Evolutionary conservation across 2,888 invertebrate genomes (phyloP).

Genomic region (Parnassius smintheus): DNA sequence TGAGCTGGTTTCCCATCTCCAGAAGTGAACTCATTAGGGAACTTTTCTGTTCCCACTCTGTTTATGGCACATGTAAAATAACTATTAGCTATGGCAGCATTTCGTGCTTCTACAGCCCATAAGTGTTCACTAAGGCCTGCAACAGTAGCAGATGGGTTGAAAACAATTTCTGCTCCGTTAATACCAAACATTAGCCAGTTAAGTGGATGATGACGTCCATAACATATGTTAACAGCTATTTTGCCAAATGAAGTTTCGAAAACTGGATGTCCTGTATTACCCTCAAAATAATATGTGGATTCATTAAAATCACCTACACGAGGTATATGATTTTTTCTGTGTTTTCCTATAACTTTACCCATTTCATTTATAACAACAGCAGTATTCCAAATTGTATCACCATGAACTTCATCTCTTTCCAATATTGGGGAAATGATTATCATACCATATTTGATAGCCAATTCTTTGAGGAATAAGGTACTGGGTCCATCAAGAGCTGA

Average conservation of each 20-base stretch:
- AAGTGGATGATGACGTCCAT: constrained; percentile 98
- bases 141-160: constrained; percentile 99
- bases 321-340: constrained; percentile 99
- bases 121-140: constrained; percentile 92
- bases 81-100: constrained; percentile 97
- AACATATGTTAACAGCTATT: constrained; percentile 98
- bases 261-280: constrained; percentile 97
- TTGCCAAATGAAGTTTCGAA: constrained; percentile 92
- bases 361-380: constrained; percentile 94
- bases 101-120: constrained; percentile 97
- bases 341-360: constrained; percentile 94
- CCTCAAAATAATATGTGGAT: constrained; percentile 98
- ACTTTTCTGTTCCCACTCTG: constrained; percentile 94
- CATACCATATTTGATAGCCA: constrained; percentile 92
- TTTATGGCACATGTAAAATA: constrained; percentile 97
- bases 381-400: constrained; percentile 97
- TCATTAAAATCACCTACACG: constrained; percentile 99
- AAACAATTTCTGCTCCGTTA: constrained; percentile 99
- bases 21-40: constrained; percentile 83
- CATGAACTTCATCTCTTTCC: constrained; percentile 93
- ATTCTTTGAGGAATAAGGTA: constrained; percentile 87
- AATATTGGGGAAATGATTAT: constrained; percentile 97
- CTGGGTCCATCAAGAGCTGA: constrained; percentile 92
- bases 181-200: constrained; percentile 99
- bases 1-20: constrained; percentile 88